Evolutionary conservation across 2,113 vertebrate species (phyloP), one percentile per base, ranked within the genome.

Genomic region (Euleptes europaea): DNA sequence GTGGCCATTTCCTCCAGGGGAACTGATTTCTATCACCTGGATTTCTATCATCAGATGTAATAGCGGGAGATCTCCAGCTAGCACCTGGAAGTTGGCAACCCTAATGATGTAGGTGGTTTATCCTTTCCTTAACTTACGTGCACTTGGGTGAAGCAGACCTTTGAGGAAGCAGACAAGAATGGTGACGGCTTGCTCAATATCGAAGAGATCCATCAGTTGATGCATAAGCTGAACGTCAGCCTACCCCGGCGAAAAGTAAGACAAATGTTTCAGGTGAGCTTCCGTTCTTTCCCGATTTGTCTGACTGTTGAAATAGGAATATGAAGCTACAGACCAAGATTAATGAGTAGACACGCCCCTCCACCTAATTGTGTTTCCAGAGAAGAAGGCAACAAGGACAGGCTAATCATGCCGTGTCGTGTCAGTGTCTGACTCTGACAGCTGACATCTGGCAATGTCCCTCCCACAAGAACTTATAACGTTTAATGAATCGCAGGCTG

Each of bases 161-260:
- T 99, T 73, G 96, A 99, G 93, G 98, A 99, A 90, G 99, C 99
- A 0, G 99, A 99, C 93, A 99, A 98, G 94, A 99, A 99, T 2
- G 98, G 99, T 0, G 99, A 99, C 0, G 99, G 99, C 5, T 93
- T 98, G 47, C 91, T 99, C 87, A 99, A 98, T 91, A 99, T 99
- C 3, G 99, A 99, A 65, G 99, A 99, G 94, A 98, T 99, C 92
- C 97, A 98, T 92, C 98, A 99, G 89, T 86, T 99, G 89, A 98
- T 99, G 94, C 98, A 98, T 85, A 99, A 99, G 90, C 96, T 99
- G 40, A 99, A 99, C 10, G 98, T 99, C n/a, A 99, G 98, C 89
- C 94, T 99, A 92, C 98, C 99, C 15, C 97, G 98, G 47, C 97
- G 98, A 92, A 99, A 99, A 95, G 98, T 99, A 93, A 98, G 98